phyloP scores from a whole-genome alignment of 2,888 invertebrate genomes.

The Rhorus exstirpatorius region DNA sequence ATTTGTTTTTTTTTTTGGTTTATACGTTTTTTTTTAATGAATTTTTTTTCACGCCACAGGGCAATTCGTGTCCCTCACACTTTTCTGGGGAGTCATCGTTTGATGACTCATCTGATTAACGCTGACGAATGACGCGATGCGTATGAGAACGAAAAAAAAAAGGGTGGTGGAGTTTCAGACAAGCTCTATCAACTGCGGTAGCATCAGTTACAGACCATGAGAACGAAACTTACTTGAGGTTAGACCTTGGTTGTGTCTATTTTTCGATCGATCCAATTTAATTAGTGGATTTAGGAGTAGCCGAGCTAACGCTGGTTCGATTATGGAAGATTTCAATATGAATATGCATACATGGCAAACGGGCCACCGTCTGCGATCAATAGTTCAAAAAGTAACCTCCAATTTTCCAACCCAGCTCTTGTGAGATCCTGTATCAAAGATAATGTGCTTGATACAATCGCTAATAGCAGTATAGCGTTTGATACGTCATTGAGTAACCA shows the following conservation, averaged over 20 bases:
- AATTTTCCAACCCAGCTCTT: background rate
- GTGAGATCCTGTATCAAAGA: background rate
- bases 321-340: too few species aligned
- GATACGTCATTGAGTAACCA: too few species aligned
- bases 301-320: too few species aligned
- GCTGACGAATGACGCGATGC: constrained; percentile 4
- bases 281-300: too few species aligned
- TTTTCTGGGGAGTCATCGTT: constrained; percentile 44
- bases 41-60: constrained; percentile 17
- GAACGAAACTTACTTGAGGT: too few species aligned
- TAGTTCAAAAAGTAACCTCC: background rate
- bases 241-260: too few species aligned
- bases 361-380: background rate
- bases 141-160: background rate
- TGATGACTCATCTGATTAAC: constrained; percentile 48
- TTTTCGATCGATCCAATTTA: too few species aligned
- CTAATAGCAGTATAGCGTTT: too few species aligned
- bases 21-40: constrained; percentile 20
- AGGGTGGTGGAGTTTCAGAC: background rate
- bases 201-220: too few species aligned
- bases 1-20: constrained; percentile 17
- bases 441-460: too few species aligned
- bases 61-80: constrained; percentile 22
- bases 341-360: too few species aligned
- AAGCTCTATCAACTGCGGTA: too few species aligned